phyloP scores from a whole-genome alignment of 2,888 invertebrate species.

The Drosophila formosana region DNA sequence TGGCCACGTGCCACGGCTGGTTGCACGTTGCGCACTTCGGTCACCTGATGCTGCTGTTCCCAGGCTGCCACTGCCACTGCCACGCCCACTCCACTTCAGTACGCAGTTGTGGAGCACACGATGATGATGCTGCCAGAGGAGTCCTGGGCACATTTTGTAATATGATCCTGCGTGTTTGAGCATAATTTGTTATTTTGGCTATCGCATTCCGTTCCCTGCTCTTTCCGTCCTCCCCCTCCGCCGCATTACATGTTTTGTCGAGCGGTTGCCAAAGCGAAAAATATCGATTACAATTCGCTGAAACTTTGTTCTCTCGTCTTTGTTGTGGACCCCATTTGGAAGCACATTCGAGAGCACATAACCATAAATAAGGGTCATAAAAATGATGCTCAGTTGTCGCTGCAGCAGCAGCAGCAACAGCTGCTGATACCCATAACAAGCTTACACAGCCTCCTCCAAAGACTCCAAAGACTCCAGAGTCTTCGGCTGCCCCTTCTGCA shows the following conservation, averaged over 20 bases:
- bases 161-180: slow-evolving; percentile 73
- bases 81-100: slow-evolving; percentile 36
- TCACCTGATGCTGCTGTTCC: slow-evolving; percentile 75
- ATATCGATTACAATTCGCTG: slow-evolving; percentile 77
- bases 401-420: slow-evolving; percentile 38
- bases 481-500: slow-evolving; percentile 22
- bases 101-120: slow-evolving; percentile 2
- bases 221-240: neutral
- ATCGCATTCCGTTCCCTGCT: slow-evolving; percentile 55
- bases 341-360: slow-evolving; percentile 46
- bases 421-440: slow-evolving; percentile 31
- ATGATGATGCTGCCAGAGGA: neutral
- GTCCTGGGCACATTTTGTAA: slow-evolving; percentile 45
- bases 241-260: slow-evolving; percentile 51
- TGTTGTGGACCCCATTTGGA: neutral
- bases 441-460: slow-evolving; percentile 7
- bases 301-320: slow-evolving; percentile 53
- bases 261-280: slow-evolving; percentile 47
- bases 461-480: neutral
- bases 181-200: slow-evolving; percentile 76
- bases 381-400: slow-evolving; percentile 78
- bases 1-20: slow-evolving; percentile 49
- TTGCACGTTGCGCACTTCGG: slow-evolving; percentile 56
- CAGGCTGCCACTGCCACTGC: slow-evolving; percentile 42
- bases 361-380: slow-evolving; percentile 79